These are phyloP conservation scores for Trachymyrmex cornetzi DNA, from an alignment of 1,140 invertebrate species.

Conservation along the genomic window DNA sequence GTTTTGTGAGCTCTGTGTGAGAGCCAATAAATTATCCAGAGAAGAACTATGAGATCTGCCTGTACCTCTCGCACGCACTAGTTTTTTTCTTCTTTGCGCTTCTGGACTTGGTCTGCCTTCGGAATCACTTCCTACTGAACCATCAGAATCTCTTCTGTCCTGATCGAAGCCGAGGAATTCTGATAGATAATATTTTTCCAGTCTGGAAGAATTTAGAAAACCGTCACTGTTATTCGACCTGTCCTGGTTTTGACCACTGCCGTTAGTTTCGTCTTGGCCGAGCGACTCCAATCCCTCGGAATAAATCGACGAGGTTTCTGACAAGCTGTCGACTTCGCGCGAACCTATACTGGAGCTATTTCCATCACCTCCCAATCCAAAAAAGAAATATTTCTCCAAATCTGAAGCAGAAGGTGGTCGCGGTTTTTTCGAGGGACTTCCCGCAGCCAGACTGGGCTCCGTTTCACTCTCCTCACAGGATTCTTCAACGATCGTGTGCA, in stretches of 20 bases:
- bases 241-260: constrained; percentile 83
- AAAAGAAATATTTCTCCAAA: constrained; percentile 97
- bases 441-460: constrained; percentile 86
- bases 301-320: constrained; percentile 95
- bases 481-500: constrained; percentile 97
- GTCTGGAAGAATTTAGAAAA: constrained; percentile 91
- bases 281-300: constrained; percentile 93
- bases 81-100: constrained; percentile 91
- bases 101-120: constrained; percentile 95
- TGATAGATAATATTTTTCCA: constrained; percentile 96
- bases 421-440: constrained; percentile 86
- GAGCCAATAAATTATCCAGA: constrained; percentile 90
- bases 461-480: constrained; percentile 96
- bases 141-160: constrained; percentile 91
- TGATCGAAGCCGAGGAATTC: constrained; percentile 94
- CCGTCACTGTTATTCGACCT: constrained; percentile 89
- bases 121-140: constrained; percentile 94
- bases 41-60: constrained; percentile 93
- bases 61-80: constrained; percentile 93
- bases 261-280: constrained; percentile 85
- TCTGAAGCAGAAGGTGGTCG: constrained; percentile 92
- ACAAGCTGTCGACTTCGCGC: constrained; percentile 90
- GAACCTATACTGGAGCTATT: constrained; percentile 86
- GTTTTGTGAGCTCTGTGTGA: constrained; percentile 86
- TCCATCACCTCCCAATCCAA: constrained; percentile 92